Percentiles rank a stretch among this genome's conserved stretches.
Conservation (phyloP, 2,797 vertebrate genomes). For the Esox lucius region DNA sequence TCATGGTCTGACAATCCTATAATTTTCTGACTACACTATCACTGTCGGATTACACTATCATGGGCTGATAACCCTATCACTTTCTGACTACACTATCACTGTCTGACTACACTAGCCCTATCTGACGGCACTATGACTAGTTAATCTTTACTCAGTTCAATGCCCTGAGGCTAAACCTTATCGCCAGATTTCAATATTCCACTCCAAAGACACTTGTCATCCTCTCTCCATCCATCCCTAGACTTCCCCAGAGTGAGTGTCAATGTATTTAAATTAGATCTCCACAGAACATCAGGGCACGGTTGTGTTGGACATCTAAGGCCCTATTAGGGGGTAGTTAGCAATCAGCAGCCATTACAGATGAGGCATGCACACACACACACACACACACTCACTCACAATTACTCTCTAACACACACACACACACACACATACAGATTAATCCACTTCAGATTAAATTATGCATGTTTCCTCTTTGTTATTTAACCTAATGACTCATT, state of each 20-base stretch:
- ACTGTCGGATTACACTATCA: too few species aligned
- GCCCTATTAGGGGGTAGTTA: conserved; percentile 54
- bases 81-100: too few species aligned
- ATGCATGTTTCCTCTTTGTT: conserved; percentile 66
- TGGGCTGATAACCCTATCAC: too few species aligned
- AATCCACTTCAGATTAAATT: conserved; percentile 74
- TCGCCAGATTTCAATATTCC: conserved; percentile 14
- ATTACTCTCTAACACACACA: conserved; percentile 67
- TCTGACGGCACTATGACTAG: too few species aligned
- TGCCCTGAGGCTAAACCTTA: too few species aligned
- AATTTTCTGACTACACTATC: too few species aligned
- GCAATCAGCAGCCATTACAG: not conserved
- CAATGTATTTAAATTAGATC: conserved; percentile 34
- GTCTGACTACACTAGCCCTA: too few species aligned
- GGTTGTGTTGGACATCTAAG: conserved; percentile 71
- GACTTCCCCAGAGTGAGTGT: too few species aligned
- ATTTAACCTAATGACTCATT: conserved; percentile 74
- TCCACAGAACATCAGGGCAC: conserved; percentile 52
- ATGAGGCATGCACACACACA: conserved; percentile 57
- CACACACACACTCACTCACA: conserved; percentile 65
- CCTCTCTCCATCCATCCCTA: too few species aligned
- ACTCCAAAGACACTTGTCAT: conserved; percentile 21
- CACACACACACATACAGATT: conserved; percentile 69
- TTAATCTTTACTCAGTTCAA: too few species aligned
- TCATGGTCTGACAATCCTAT: too few species aligned